phyloP scores from a whole-genome alignment of 2,113 vertebrate species.

The Hystrix brachyura region DNA sequence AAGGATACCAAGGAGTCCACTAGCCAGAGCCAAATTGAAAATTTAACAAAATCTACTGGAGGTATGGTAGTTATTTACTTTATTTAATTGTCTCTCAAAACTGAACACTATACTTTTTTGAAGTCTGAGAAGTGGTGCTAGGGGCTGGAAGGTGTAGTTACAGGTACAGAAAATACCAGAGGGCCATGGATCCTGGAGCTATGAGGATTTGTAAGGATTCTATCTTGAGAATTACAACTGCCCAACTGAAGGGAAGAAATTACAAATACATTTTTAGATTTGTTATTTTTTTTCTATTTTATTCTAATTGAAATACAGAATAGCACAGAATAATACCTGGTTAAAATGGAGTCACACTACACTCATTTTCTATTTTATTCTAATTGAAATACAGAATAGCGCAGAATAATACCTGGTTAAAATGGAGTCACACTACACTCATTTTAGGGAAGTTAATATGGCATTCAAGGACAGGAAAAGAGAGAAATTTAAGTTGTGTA shows the following conservation, averaged over 20 bases:
- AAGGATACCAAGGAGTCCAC: neutral
- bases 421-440: neutral
- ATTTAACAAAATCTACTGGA: neutral
- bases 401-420: neutral
- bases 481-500: neutral
- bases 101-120: neutral
- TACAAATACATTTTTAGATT: neutral
- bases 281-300: neutral
- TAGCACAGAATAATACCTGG: neutral
- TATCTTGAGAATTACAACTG: neutral
- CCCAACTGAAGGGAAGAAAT: neutral
- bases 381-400: neutral
- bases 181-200: neutral
- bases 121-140: neutral
- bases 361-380: no score
- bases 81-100: neutral
- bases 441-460: neutral
- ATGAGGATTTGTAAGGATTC: neutral
- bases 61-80: conserved; percentile 58
- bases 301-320: neutral
- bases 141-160: neutral
- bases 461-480: neutral
- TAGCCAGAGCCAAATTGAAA: neutral
- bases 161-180: neutral
- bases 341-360: neutral